These are phyloP conservation scores for Trachymyrmex cornetzi DNA, from an alignment of 1,140 invertebrate genomes.

Conservation along the genomic window DNA sequence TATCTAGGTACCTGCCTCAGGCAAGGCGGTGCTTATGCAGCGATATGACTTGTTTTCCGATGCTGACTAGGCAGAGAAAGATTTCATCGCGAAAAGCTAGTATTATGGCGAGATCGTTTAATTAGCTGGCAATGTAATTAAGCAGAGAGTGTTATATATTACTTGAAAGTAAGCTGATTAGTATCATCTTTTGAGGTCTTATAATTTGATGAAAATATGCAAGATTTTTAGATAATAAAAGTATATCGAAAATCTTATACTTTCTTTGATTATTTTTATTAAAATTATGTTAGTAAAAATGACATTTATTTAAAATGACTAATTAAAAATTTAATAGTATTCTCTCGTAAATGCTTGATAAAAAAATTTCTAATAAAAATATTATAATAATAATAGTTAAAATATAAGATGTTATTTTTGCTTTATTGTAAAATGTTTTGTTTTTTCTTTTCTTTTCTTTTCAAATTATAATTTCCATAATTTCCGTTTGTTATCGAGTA, in stretches of 20 bases:
- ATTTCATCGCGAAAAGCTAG: conserved; percentile 42
- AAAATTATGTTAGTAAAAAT: not conserved
- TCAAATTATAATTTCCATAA: not conserved
- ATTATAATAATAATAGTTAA: not conserved
- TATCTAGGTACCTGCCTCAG: too few species aligned
- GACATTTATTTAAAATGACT: not conserved
- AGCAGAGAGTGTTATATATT: not conserved
- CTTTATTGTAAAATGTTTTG: too few species aligned
- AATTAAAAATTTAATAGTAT: not conserved
- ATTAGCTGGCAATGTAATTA: conserved; percentile 62
- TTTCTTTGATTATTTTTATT: not conserved
- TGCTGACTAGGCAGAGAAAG: conserved; percentile 55
- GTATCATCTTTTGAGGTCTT: not conserved
- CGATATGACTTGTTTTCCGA: conserved; percentile 36
- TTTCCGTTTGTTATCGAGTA: not conserved
- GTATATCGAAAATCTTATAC: not conserved
- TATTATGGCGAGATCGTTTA: conserved; percentile 49
- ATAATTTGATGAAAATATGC: not conserved
- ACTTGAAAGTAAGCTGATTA: not conserved
- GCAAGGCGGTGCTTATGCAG: not conserved
- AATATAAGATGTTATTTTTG: not conserved
- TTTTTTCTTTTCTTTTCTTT: not conserved
- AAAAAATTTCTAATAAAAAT: not conserved
- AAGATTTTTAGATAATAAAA: not conserved
- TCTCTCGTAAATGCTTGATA: not conserved